Conservation (phyloP, 2,888 invertebrate species). For the Lordiphosa fenestrarum region DNA sequence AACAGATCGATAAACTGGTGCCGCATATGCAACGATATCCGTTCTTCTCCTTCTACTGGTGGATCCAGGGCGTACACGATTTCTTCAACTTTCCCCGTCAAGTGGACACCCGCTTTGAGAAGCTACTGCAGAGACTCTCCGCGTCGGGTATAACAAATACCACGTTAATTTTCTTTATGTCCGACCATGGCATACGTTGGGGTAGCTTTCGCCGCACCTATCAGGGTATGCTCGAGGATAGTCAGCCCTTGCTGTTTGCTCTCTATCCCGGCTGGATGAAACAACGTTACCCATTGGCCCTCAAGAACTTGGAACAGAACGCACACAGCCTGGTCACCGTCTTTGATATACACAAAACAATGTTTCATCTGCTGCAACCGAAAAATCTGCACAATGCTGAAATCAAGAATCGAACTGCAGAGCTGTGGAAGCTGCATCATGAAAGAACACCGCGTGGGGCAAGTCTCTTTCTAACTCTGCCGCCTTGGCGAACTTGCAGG, state of each 20-base stretch:
- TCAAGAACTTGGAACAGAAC: conserved; percentile 85
- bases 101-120: conserved; percentile 82
- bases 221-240: conserved; percentile 91
- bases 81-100: conserved; percentile 87
- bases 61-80: conserved; percentile 89
- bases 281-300: conserved; percentile 83
- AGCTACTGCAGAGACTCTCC: conserved; percentile 50
- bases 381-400: conserved; percentile 80
- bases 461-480: conserved; percentile 88
- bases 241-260: conserved; percentile 88
- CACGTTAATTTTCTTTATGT: conserved; percentile 87
- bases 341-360: conserved; percentile 90
- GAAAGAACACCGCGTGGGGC: conserved; percentile 82
- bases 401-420: conserved; percentile 76
- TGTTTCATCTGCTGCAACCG: conserved; percentile 84
- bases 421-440: conserved; percentile 34
- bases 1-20: conserved; percentile 85
- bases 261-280: conserved; percentile 87
- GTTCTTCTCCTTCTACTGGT: conserved; percentile 91
- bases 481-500: conserved; percentile 86
- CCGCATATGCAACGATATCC: conserved; percentile 82
- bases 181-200: conserved; percentile 94
- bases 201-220: conserved; percentile 88
- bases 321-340: conserved; percentile 87
- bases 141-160: conserved; percentile 81